Conservation (phyloP, 2,113 vertebrate genomes). For the Rhynchomys soricoides region DNA sequence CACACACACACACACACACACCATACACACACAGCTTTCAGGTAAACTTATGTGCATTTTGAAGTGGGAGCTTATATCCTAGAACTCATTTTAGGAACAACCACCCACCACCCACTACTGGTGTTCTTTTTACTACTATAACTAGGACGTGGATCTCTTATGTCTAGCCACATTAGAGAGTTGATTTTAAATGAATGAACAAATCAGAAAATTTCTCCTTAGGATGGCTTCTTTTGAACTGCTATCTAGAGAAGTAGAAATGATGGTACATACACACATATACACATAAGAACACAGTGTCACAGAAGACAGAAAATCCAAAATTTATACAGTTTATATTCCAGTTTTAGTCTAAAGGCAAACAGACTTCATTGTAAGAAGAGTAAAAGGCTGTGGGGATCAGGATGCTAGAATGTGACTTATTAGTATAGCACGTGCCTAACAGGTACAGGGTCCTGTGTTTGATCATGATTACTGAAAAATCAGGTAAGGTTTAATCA, state of each 20-base stretch:
- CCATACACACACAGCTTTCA: neutral
- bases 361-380: neutral
- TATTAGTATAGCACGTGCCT: neutral
- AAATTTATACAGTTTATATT: neutral
- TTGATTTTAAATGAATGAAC: neutral
- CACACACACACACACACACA: too few species aligned
- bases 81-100: neutral
- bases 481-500: neutral
- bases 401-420: neutral
- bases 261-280: neutral
- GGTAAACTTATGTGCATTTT: neutral
- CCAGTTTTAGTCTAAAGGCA: neutral
- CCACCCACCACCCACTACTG: neutral
- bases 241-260: neutral
- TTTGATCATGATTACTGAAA: neutral
- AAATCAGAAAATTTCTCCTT: neutral
- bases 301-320: neutral
- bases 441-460: neutral
- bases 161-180: neutral
- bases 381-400: neutral
- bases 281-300: neutral
- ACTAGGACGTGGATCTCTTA: neutral
- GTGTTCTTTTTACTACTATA: neutral
- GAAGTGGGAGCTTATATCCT: neutral
- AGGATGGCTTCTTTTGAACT: neutral